A percentile compares a stretch with the other conserved stretches of the same genome.
Conservation (phyloP, 2,113 vertebrate species). For the Acrocephalus arundinaceus region DNA sequence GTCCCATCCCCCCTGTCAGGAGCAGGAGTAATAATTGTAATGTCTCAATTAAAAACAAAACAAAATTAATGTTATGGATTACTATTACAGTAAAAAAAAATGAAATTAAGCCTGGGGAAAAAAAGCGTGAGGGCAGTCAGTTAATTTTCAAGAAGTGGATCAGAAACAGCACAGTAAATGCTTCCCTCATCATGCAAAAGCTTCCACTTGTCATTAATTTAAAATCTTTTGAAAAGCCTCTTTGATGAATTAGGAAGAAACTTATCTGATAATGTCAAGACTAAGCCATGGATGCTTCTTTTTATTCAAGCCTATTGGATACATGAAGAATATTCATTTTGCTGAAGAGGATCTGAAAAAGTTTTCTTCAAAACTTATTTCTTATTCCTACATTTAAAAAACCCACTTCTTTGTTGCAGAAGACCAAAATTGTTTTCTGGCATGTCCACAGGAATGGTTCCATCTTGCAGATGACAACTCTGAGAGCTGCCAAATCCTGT, state of each 20-base stretch:
- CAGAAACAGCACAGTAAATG: background rate
- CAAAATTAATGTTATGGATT: background rate
- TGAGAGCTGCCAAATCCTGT: background rate
- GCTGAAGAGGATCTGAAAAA: background rate
- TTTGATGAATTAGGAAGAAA: background rate
- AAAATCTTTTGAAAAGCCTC: background rate
- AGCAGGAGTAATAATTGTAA: background rate
- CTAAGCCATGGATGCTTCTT: background rate
- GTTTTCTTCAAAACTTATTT: background rate
- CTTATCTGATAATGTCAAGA: background rate
- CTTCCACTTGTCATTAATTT: background rate
- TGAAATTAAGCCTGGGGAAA: background rate
- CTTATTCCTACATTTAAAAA: background rate
- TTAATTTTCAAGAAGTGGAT: background rate
- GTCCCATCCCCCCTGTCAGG: background rate
- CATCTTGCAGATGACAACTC: background rate
- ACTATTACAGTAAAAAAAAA: background rate
- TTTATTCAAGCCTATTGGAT: background rate
- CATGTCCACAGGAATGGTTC: background rate
- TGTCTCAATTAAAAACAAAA: background rate
- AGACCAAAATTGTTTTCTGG: background rate
- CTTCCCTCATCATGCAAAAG: background rate
- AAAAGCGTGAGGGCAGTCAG: background rate
- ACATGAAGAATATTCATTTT: background rate
- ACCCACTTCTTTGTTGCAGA: background rate